Evolutionary conservation across 2,113 vertebrate species (phyloP).

Genomic region (Pachycephala philippinensis): DNA sequence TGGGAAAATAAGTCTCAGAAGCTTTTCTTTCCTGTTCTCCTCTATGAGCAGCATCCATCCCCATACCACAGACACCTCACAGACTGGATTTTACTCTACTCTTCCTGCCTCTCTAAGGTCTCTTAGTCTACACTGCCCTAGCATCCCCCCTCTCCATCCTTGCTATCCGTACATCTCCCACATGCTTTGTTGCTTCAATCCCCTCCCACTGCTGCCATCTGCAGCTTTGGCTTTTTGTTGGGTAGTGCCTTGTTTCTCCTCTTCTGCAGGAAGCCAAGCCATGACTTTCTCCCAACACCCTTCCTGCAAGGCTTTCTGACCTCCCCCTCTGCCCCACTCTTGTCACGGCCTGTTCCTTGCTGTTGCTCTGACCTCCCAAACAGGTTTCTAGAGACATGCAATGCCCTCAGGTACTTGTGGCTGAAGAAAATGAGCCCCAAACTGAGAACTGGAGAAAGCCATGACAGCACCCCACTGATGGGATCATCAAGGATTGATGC

Average conservation of each 20-base stretch:
- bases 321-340: not conserved
- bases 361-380: not conserved
- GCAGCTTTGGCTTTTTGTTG: not conserved
- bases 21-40: not conserved
- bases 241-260: rapidly evolving
- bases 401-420: not conserved
- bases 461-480: not conserved
- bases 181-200: not conserved
- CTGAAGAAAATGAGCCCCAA: not conserved
- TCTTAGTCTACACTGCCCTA: not conserved
- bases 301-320: not conserved
- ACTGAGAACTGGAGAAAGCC: not conserved
- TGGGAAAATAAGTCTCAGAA: not conserved
- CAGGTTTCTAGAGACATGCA: not conserved
- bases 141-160: not conserved
- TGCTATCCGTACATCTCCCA: rapidly evolving
- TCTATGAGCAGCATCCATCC: not conserved
- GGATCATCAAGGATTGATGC: not conserved
- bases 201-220: not conserved
- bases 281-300: not conserved
- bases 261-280: not conserved
- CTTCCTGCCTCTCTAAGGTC: not conserved
- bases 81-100: not conserved
- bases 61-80: not conserved
- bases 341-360: not conserved